A percentile compares a stretch with the other conserved stretches of the same genome.
These are phyloP conservation scores for Ariolimax columbianus DNA, from an alignment of 2,888 invertebrate species.

Conservation along the genomic window DNA sequence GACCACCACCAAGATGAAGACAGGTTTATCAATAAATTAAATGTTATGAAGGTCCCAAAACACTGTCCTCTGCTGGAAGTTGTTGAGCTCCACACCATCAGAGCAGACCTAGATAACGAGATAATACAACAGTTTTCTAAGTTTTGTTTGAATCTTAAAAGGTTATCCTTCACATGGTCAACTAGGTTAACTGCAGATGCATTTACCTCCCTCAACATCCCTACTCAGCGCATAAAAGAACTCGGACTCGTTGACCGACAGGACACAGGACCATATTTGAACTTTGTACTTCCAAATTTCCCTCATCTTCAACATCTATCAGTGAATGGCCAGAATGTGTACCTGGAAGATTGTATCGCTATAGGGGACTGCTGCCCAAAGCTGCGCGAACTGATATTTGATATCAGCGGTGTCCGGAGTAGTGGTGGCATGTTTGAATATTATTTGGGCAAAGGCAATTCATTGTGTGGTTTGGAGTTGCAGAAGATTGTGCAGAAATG, in stretches of 20 bases:
- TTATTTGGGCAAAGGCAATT: slow-evolving; percentile 30
- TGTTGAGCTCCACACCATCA: slow-evolving; percentile 42
- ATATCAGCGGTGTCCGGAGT: background rate
- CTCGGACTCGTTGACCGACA: slow-evolving; percentile 44
- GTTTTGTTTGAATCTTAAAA: slow-evolving; percentile 38
- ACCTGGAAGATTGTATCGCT: slow-evolving; percentile 42
- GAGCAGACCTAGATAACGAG: slow-evolving; percentile 46
- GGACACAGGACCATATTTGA: slow-evolving; percentile 41
- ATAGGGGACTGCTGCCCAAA: slow-evolving; percentile 48
- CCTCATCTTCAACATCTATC: slow-evolving; percentile 35
- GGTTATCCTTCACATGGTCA: slow-evolving; percentile 45
- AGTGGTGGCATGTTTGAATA: slow-evolving; percentile 37
- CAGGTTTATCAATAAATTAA: slow-evolving; percentile 14
- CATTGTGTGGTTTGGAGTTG: slow-evolving; percentile 45
- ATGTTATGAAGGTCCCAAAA: slow-evolving; percentile 42
- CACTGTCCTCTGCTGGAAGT: slow-evolving; percentile 40
- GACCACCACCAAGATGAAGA: slow-evolving; percentile 38
- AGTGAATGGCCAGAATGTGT: slow-evolving; percentile 43
- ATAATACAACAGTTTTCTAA: slow-evolving; percentile 47
- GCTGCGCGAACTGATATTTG: slow-evolving; percentile 43
- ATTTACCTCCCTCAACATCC: slow-evolving; percentile 19
- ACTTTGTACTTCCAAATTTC: slow-evolving; percentile 48
- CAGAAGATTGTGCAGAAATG: slow-evolving; percentile 44
- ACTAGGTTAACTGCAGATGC: slow-evolving; percentile 36
- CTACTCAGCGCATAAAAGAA: slow-evolving; percentile 28